Conservation (phyloP, 2,888 invertebrate species). For the Scaptodrosophila latifasciaeformis region DNA sequence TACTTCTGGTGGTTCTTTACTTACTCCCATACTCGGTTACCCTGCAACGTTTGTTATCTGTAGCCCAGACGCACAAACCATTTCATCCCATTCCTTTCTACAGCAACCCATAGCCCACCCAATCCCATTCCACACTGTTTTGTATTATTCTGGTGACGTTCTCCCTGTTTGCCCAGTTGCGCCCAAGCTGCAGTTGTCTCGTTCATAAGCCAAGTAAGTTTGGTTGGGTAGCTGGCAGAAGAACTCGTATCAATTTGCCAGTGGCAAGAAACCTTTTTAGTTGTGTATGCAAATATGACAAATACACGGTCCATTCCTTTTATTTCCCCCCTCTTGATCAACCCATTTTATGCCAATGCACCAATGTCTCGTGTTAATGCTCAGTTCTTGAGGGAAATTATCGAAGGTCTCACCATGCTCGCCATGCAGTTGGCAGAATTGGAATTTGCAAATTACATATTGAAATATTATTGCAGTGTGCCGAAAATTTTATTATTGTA, state of each 20-base stretch:
- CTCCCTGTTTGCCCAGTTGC: too few species aligned
- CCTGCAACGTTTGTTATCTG: conserved; percentile 61
- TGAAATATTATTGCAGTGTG: conserved; percentile 66
- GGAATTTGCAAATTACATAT: conserved; percentile 66
- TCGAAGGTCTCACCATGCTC: conserved; percentile 48
- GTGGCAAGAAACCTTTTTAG: conserved; percentile 67
- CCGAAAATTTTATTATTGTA: conserved; percentile 54
- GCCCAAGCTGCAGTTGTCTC: conserved; percentile 33
- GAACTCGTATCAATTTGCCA: conserved; percentile 71
- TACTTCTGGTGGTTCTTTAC: conserved; percentile 29
- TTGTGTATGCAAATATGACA: conserved; percentile 67
- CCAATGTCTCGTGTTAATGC: conserved; percentile 67
- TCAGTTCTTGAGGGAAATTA: conserved; percentile 72
- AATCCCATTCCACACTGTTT: too few species aligned
- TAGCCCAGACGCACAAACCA: conserved; percentile 9
- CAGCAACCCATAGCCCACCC: too few species aligned
- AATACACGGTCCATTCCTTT: conserved; percentile 34
- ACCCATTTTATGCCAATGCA: conserved; percentile 26
- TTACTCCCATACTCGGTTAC: conserved; percentile 17
- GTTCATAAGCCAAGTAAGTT: conserved; percentile 67
- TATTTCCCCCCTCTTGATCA: conserved; percentile 13
- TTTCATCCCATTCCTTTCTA: conserved; percentile 6
- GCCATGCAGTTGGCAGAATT: conserved; percentile 42
- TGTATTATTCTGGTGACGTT: too few species aligned
- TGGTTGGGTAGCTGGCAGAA: conserved; percentile 1